phyloP scores from a whole-genome alignment of 1,140 invertebrate species.

The Ptiloglossa arizonensis region DNA sequence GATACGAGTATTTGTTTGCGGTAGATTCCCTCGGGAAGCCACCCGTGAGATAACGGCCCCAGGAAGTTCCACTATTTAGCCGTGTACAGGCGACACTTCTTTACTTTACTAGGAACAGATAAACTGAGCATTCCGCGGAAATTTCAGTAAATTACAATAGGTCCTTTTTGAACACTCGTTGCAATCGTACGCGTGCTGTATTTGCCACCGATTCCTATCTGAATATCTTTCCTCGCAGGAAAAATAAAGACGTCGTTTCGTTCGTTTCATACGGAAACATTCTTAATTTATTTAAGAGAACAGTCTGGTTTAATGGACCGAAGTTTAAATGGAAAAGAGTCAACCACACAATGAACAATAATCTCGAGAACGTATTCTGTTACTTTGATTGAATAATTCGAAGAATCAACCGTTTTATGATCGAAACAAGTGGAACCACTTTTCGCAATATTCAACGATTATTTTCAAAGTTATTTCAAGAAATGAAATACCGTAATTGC shows the following conservation, averaged over 20 bases:
- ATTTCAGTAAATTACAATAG: conserved; percentile 5
- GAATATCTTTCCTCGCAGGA: not conserved
- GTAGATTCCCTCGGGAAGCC: conserved; percentile 49
- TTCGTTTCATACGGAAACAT: not conserved
- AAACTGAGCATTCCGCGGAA: not conserved
- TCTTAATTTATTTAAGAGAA: too few species aligned
- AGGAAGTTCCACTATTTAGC: conserved; percentile 45
- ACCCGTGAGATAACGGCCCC: conserved; percentile 45
- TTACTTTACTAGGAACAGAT: not conserved
- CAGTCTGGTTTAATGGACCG: too few species aligned
- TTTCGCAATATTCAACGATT: too few species aligned
- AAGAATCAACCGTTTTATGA: too few species aligned
- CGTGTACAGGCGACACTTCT: conserved; percentile 13
- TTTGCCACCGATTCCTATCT: not conserved
- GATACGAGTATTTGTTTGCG: conserved; percentile 58
- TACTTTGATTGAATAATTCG: too few species aligned
- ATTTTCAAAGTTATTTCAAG: too few species aligned
- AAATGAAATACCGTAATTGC: too few species aligned
- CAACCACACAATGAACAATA: too few species aligned
- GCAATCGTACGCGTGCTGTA: not conserved
- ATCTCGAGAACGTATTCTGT: too few species aligned
- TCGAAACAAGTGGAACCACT: too few species aligned
- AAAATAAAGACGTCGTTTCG: not conserved
- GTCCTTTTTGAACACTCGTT: not conserved
- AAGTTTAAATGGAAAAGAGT: too few species aligned